Conservation (phyloP, 23 tunicate genomes). For the Aplidium turbinatum region DNA sequence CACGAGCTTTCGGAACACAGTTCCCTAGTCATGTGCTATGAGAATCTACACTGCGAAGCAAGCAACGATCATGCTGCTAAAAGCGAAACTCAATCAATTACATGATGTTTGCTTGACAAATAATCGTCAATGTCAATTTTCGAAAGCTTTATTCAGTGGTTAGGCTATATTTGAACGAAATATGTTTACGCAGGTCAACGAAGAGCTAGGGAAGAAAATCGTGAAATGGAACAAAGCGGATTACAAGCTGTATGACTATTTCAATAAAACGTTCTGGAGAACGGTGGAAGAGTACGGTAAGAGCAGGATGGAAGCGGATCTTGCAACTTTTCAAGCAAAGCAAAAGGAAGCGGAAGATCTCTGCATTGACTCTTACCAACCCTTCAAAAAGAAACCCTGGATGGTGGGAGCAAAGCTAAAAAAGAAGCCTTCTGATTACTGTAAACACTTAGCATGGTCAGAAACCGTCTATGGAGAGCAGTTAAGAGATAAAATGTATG, state of each 20-base stretch:
- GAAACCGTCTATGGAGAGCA: conserved; percentile 98
- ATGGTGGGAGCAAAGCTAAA: conserved; percentile 95
- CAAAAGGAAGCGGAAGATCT: conserved; percentile 92
- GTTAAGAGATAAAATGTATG: conserved; percentile 94
- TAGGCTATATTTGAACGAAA: no score
- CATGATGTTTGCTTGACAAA: no score
- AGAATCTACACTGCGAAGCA: no score
- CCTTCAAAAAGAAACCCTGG: conserved; percentile 99
- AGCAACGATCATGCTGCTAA: no score
- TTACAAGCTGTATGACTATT: conserved; percentile 70
- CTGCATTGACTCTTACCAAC: conserved; percentile 94
- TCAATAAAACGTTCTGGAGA: conserved; percentile 93
- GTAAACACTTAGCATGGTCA: conserved; percentile 94
- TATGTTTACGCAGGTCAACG: conserved; percentile 69
- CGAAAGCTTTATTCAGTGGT: no score
- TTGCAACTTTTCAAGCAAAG: conserved; percentile 72
- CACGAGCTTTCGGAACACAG: no score
- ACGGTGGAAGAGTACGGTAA: conserved; percentile 75
- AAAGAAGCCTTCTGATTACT: conserved; percentile 81
- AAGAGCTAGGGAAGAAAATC: conserved; percentile 73
- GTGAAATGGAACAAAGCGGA: conserved; percentile 94
- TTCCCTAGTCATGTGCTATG: no score
- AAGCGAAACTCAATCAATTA: no score
- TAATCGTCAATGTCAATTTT: no score
- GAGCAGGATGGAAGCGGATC: conserved; percentile 70